Conservation (phyloP, 2,888 invertebrate species). For the Rhogogaster chlorosoma region DNA sequence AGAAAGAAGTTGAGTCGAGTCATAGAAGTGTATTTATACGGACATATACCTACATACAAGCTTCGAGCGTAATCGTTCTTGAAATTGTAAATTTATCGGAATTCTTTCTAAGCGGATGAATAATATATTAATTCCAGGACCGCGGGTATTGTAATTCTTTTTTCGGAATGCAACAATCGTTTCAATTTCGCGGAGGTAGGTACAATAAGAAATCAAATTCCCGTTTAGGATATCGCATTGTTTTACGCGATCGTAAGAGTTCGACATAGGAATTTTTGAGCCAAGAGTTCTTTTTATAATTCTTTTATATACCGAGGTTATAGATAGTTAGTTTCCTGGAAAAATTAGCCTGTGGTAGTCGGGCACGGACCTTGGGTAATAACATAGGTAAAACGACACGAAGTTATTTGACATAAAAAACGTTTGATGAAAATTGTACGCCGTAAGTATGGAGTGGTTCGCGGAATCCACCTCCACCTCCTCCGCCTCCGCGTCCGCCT, state of each 20-base stretch:
- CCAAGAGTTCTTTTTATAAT: neutral
- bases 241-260: neutral
- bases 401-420: slow-evolving; percentile 7
- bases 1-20: too few relatives aligned
- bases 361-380: neutral
- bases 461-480: slow-evolving; percentile 5
- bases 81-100: neutral
- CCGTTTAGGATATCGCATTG: neutral
- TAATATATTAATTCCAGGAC: neutral
- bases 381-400: neutral
- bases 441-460: slow-evolving; percentile 1
- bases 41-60: neutral
- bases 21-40: too few relatives aligned
- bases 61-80: neutral
- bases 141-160: neutral
- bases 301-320: neutral
- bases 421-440: slow-evolving; percentile 33
- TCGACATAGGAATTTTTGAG: neutral
- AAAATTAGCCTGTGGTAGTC: neutral
- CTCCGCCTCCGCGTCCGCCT: neutral
- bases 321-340: neutral
- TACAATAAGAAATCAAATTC: neutral
- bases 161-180: neutral
- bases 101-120: neutral
- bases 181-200: neutral